Conservation (phyloP, 2,113 vertebrate species). For the Thalassarche chlororhynchos region DNA sequence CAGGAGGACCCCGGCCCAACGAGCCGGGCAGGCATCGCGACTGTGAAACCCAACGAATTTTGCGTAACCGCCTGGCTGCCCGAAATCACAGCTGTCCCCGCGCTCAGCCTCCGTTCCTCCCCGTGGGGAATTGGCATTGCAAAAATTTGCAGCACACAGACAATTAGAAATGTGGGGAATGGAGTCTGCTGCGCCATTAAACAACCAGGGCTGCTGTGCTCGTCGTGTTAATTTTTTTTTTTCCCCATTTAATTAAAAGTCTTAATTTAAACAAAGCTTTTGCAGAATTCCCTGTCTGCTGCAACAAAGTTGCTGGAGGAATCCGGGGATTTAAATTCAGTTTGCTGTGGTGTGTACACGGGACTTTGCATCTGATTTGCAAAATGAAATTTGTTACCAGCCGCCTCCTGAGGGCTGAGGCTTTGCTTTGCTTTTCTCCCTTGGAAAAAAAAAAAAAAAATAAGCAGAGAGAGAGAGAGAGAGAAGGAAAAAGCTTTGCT, state of each 20-base stretch:
- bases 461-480: neutral
- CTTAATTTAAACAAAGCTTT: neutral
- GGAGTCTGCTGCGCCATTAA: neutral
- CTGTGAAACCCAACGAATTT: neutral
- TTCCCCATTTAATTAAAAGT: neutral
- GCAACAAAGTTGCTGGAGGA: neutral
- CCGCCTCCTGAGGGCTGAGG: neutral
- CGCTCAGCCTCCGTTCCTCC: neutral
- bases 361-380: neutral
- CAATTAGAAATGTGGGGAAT: neutral
- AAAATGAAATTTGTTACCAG: neutral
- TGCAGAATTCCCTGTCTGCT: neutral
- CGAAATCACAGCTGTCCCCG: neutral
- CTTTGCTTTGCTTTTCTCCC: neutral
- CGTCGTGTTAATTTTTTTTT: neutral
- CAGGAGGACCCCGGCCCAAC: neutral
- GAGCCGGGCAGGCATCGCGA: neutral
- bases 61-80: neutral
- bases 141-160: neutral
- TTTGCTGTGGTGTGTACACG: rapidly evolving
- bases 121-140: neutral
- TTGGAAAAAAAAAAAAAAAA: neutral
- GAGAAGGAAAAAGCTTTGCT: neutral
- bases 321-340: neutral
- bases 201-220: neutral